Conservation (phyloP, 2,888 invertebrate genomes). For the Trachelus tabidus region DNA sequence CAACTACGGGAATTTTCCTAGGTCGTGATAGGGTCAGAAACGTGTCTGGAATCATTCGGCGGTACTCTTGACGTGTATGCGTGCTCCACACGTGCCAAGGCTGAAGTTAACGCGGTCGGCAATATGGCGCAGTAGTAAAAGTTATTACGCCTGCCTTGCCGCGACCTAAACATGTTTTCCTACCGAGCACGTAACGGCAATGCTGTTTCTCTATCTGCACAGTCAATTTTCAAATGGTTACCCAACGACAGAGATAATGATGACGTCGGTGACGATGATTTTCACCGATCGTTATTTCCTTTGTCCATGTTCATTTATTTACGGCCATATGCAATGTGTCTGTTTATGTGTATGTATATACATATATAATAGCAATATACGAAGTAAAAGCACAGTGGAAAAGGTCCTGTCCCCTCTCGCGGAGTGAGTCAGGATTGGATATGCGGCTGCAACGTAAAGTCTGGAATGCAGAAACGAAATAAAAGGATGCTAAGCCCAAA, state of each 20-base stretch:
- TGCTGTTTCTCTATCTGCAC: background rate
- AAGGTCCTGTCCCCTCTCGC: background rate
- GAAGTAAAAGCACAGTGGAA: background rate
- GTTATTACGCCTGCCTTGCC: slow-evolving; percentile 35
- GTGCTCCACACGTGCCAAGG: slow-evolving; percentile 46
- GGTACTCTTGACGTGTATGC: background rate
- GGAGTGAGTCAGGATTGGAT: slow-evolving; percentile 3
- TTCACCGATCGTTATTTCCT: background rate
- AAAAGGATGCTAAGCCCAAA: slow-evolving; percentile 48
- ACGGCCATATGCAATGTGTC: too few relatives aligned
- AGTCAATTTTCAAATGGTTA: background rate
- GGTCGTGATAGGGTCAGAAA: background rate
- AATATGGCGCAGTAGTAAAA: slow-evolving; percentile 36
- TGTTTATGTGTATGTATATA: too few relatives aligned
- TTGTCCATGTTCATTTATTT: background rate
- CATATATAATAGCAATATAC: background rate
- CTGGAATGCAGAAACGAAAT: slow-evolving; percentile 52
- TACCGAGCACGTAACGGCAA: background rate
- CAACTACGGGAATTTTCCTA: background rate
- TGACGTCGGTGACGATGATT: background rate
- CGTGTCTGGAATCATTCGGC: background rate
- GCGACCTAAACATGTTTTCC: slow-evolving; percentile 7
- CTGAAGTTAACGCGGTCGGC: slow-evolving; percentile 38
- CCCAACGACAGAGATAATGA: background rate
- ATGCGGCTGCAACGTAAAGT: slow-evolving; percentile 30